Conservation (phyloP, 2,888 invertebrate species). For the Dasysyrphus albostriatus region DNA sequence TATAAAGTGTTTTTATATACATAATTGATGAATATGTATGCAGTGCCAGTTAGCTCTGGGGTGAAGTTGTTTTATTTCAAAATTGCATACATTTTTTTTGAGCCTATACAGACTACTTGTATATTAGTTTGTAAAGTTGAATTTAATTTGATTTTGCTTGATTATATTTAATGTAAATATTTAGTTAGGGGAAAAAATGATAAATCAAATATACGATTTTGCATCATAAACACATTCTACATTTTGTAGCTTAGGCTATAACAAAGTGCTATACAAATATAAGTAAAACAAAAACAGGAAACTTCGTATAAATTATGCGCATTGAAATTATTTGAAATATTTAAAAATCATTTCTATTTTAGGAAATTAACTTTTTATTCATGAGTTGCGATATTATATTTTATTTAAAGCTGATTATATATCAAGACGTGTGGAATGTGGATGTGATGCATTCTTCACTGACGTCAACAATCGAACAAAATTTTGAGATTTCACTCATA, state of each 20-base stretch:
- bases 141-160: background rate
- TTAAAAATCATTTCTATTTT: constrained; percentile 18
- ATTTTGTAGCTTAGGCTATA: background rate
- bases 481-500: no score
- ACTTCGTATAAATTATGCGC: background rate
- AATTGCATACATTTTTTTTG: background rate
- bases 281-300: background rate
- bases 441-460: background rate
- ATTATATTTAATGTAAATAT: constrained; percentile 11
- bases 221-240: background rate
- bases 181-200: background rate
- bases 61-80: constrained; percentile 10
- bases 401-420: background rate
- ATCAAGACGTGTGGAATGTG: background rate
- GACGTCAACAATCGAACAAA: no score
- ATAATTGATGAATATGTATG: background rate
- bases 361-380: background rate
- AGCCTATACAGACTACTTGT: background rate
- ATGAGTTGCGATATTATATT: background rate
- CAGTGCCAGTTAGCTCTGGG: background rate
- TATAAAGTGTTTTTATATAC: background rate
- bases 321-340: constrained; percentile 10
- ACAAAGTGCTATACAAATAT: background rate
- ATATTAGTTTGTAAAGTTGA: background rate
- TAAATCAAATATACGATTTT: background rate